Evolutionary conservation across 1,140 invertebrate species (phyloP).

Genomic region (Micrasema longulum): DNA sequence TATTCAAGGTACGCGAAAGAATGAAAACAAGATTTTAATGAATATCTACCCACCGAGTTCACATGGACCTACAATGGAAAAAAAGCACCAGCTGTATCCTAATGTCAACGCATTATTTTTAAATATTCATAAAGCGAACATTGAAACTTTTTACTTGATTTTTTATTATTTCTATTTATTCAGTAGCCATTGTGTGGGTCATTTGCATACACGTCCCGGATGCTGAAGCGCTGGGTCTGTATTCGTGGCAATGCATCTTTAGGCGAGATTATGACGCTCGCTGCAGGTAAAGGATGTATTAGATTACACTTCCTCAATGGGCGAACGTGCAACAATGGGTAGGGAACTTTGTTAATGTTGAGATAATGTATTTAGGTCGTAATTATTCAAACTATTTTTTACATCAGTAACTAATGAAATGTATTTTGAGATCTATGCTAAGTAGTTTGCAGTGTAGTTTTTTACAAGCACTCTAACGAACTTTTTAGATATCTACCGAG

Average conservation of each 20-base stretch:
- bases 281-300: slow-evolving; percentile 33
- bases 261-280: slow-evolving; percentile 30
- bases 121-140: slow-evolving; percentile 49
- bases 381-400: no score
- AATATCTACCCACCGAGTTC: slow-evolving; percentile 24
- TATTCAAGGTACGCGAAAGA: slow-evolving; percentile 42
- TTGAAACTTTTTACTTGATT: slow-evolving; percentile 42
- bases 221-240: slow-evolving; percentile 11
- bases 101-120: slow-evolving; percentile 41
- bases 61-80: slow-evolving; percentile 32
- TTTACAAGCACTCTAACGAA: no score
- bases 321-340: slow-evolving; percentile 10
- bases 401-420: no score
- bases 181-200: slow-evolving; percentile 21
- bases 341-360: slow-evolving; percentile 1
- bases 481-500: no score
- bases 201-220: slow-evolving; percentile 45
- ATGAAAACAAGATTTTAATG: slow-evolving; percentile 51
- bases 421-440: no score
- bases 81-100: slow-evolving; percentile 46
- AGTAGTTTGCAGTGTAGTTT: no score
- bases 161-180: slow-evolving; percentile 29
- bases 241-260: slow-evolving; percentile 47
- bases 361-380: slow-evolving; percentile 1
- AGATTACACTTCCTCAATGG: slow-evolving; percentile 34